phyloP scores from a whole-genome alignment of 2,888 invertebrate species.

The Cataglyphis cursor region DNA sequence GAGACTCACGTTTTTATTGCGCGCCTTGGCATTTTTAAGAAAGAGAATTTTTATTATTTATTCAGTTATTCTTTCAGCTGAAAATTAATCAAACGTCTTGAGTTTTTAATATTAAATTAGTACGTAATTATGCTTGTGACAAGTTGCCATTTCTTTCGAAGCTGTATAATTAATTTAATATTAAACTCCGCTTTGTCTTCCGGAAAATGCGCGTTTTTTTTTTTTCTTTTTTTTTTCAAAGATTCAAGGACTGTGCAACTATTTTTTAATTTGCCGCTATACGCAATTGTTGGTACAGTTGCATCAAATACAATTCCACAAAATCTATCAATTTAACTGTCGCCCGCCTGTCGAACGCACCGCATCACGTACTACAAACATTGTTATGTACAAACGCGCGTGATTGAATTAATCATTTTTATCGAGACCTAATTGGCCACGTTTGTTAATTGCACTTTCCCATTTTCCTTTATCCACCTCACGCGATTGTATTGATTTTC shows the following conservation, averaged over 20 bases:
- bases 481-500: slow-evolving; percentile 66
- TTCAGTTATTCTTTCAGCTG: not conserved
- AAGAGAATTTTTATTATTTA: not conserved
- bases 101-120: not conserved
- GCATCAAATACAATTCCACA: not conserved
- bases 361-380: slow-evolving; percentile 16
- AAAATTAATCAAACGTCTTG: slow-evolving; percentile 3
- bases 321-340: slow-evolving; percentile 18
- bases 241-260: not conserved
- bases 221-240: not conserved
- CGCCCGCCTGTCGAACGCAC: slow-evolving; percentile 2
- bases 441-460: slow-evolving; percentile 19
- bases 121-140: not conserved
- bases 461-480: not conserved
- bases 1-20: not conserved
- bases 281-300: not conserved
- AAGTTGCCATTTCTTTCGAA: not conserved
- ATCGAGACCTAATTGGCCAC: slow-evolving; percentile 6
- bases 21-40: not conserved
- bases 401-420: slow-evolving; percentile 35
- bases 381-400: not conserved
- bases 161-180: not conserved
- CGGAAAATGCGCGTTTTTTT: not conserved
- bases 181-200: not conserved
- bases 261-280: slow-evolving; percentile 10